Percentiles rank a stretch among this genome's conserved stretches.
These are phyloP conservation scores for Phaedon cochleariae DNA, from an alignment of 2,888 invertebrate species.

Conservation along the genomic window DNA sequence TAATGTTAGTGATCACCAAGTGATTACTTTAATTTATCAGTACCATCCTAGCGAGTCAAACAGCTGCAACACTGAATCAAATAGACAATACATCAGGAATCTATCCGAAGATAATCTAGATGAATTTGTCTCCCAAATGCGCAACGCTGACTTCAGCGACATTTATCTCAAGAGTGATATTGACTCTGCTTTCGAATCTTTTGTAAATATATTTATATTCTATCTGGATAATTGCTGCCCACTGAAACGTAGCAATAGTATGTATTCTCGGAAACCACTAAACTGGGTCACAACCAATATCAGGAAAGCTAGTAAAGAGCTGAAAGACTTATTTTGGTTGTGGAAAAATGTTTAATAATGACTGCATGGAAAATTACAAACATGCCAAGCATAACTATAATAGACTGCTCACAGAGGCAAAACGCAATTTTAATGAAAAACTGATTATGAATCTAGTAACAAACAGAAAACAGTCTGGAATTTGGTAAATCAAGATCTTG, in stretches of 20 bases:
- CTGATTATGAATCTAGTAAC: too few relatives aligned
- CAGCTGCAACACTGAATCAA: neutral
- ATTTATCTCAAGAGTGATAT: neutral
- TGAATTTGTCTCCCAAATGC: neutral
- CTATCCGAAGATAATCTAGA: neutral
- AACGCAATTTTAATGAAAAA: too few relatives aligned
- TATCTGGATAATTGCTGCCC: neutral
- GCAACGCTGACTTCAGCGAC: neutral
- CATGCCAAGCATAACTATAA: too few relatives aligned
- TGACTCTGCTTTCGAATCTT: constrained; percentile 1
- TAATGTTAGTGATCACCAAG: neutral
- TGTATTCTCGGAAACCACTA: neutral
- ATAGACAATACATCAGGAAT: neutral
- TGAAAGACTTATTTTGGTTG: too few relatives aligned
- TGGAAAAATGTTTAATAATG: too few relatives aligned
- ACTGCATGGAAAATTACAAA: too few relatives aligned
- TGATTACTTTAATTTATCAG: neutral
- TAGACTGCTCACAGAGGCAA: too few relatives aligned
- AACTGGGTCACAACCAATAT: neutral
- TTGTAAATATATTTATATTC: neutral
- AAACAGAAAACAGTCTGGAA: too few relatives aligned
- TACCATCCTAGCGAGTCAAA: neutral
- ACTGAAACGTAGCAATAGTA: neutral
- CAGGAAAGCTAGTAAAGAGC: neutral
- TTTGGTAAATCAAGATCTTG: too few relatives aligned